These are phyloP conservation scores for Rostratula benghalensis DNA, from an alignment of 2,113 vertebrate species.

Conservation along the genomic window DNA sequence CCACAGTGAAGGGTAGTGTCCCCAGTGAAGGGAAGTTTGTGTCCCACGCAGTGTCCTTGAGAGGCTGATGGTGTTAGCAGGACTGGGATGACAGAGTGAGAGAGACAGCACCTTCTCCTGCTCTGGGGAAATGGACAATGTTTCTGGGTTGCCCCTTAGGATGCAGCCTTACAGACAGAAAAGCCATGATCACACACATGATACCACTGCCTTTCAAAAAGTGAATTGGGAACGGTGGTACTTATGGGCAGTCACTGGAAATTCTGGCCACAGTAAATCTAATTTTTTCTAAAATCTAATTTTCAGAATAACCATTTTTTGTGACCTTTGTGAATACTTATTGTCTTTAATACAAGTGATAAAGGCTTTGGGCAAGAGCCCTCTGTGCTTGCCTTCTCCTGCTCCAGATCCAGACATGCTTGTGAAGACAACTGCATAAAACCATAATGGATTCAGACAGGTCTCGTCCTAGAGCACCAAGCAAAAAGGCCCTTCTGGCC, in stretches of 20 bases:
- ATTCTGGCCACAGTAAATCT: neutral
- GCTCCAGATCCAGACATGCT: neutral
- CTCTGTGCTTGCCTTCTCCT: neutral
- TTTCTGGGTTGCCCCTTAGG: neutral
- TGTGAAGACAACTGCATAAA: neutral
- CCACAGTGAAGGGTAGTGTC: neutral
- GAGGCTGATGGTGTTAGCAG: neutral
- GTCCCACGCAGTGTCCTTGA: accelerated
- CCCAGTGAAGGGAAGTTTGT: too few relatives aligned
- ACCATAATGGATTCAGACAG: neutral
- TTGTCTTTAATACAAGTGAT: neutral
- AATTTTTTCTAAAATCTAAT: neutral
- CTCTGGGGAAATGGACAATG: neutral
- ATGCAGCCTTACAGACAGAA: neutral
- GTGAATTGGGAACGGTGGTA: neutral
- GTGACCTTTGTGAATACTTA: neutral
- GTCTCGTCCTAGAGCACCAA: neutral
- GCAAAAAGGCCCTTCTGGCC: neutral
- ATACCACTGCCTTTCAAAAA: neutral
- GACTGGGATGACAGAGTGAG: neutral
- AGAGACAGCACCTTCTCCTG: neutral
- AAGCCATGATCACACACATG: neutral
- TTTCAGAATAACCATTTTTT: neutral
- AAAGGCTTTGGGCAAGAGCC: neutral
- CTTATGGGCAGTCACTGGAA: neutral